phyloP scores from a whole-genome alignment of 2,888 invertebrate genomes.

The Lasioglossum calceatum region DNA sequence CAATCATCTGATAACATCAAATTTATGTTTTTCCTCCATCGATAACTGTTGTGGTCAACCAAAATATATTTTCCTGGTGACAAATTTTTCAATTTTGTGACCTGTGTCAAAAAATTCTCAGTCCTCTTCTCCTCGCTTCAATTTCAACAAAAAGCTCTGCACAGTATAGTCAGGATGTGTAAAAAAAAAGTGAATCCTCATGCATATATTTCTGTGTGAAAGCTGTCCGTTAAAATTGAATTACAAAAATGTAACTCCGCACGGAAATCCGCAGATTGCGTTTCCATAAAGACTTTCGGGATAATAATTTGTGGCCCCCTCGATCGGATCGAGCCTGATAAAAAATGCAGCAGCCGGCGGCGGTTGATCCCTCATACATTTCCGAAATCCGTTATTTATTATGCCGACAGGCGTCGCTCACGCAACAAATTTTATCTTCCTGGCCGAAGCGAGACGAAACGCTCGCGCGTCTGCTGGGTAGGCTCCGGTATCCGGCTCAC shows the following conservation, averaged over 20 bases:
- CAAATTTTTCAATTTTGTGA: too few species aligned
- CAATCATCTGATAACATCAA: too few species aligned
- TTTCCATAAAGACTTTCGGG: background rate
- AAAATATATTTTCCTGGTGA: too few species aligned
- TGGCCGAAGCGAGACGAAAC: background rate
- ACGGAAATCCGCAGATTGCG: background rate
- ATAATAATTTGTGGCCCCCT: background rate
- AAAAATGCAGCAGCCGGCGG: background rate
- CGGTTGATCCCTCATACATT: background rate
- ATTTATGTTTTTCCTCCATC: too few species aligned
- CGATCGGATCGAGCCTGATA: background rate
- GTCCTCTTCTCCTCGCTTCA: too few species aligned
- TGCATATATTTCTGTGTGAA: background rate
- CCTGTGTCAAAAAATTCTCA: too few species aligned
- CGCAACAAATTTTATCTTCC: conserved; percentile 3
- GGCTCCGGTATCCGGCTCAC: background rate
- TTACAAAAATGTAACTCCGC: background rate
- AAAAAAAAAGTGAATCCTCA: background rate
- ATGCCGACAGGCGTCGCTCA: background rate
- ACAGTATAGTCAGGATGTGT: background rate
- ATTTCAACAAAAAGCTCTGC: too few species aligned
- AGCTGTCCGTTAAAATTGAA: background rate
- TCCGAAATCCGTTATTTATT: background rate
- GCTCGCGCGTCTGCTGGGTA: background rate
- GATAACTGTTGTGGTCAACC: too few species aligned